phyloP scores from a whole-genome alignment of 2,797 vertebrate species.

The Gymnocypris eckloni region DNA sequence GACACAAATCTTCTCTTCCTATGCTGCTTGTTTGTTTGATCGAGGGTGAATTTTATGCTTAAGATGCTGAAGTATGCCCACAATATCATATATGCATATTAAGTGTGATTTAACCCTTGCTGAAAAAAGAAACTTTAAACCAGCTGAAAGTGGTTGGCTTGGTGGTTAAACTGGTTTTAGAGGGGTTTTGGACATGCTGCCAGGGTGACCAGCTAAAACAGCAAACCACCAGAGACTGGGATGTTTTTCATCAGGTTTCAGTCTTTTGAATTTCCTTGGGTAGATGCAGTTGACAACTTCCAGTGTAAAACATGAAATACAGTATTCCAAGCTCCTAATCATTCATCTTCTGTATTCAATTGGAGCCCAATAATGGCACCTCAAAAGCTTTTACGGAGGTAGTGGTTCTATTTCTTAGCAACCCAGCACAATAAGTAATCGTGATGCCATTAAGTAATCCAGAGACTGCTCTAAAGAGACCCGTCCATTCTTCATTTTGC shows the following conservation, averaged over 20 bases:
- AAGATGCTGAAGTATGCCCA: background rate
- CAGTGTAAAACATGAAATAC: background rate
- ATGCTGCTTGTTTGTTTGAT: constrained; percentile 4
- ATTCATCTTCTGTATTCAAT: background rate
- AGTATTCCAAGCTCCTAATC: background rate
- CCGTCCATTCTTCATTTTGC: constrained; percentile 7
- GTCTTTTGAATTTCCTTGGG: background rate
- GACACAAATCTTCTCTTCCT: constrained; percentile 1
- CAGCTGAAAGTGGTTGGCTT: background rate
- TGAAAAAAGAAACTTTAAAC: background rate
- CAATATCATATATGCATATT: background rate
- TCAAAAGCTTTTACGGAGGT: constrained; percentile 20
- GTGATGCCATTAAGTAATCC: constrained; percentile 30
- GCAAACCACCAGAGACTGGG: background rate
- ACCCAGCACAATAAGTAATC: constrained; percentile 29
- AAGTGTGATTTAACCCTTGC: background rate
- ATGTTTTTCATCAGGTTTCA: background rate
- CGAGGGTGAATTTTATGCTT: background rate
- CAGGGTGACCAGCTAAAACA: background rate
- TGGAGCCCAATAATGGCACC: background rate
- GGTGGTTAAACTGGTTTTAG: background rate
- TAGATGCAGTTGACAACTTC: background rate
- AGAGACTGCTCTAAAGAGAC: constrained; percentile 19
- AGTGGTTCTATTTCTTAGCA: constrained; percentile 12
- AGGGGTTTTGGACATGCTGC: background rate